Base-by-base conservation (phyloP, 2,113 vertebrate genomes). In the Aramus guarauna region DNA sequence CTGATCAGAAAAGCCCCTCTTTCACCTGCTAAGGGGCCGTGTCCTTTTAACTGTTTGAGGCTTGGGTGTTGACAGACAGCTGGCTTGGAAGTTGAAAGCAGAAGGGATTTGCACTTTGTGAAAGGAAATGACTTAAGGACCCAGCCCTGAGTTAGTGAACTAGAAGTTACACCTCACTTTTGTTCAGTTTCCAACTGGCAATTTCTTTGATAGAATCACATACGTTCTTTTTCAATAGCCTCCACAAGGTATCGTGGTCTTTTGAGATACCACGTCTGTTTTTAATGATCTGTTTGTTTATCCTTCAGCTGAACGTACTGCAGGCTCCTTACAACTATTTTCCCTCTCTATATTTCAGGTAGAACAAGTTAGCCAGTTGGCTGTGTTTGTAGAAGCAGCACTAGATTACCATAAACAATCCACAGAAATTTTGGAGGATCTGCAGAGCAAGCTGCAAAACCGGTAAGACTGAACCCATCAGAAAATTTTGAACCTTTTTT, bases 311-410 rank as follows among this genome's bases (percentile, higher is more conserved):
- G 47, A 91, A 56, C 19, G 68, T 36, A 39, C 45, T 64, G 34
- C 86, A 62, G 60, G 56, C 36, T 76, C 48, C 87, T 96, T 78
- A 72, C 36, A 80, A 5, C 48, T 71, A 9, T 85, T 96, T 91
- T 93, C 67, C 64, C 59, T 19, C 62, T 95, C 56, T 88, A 27
- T 73, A 29, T 96, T 97, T 71, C 88, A 99, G 99, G 98, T 99
- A 94, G 99, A 99, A 78, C 99, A 99, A 97, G 99, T 99, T 79
- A 99, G 98, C 97, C 99, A 99, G 97, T 87, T 99, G 96, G 97
- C 98, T 0, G 98, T 99, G 52, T 98, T 99, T 81, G 97, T 99
- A 36, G 98, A 99, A 96, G 99, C 99, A 3, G 98, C 98, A 0
- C 72, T 99, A 72, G 99, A 99, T 92, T 99, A 99, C 96, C 99